These are phyloP conservation scores for Anthopleura xanthogrammica DNA, from an alignment of 92 coral and sea anemone genomes.

Conservation along the genomic window DNA sequence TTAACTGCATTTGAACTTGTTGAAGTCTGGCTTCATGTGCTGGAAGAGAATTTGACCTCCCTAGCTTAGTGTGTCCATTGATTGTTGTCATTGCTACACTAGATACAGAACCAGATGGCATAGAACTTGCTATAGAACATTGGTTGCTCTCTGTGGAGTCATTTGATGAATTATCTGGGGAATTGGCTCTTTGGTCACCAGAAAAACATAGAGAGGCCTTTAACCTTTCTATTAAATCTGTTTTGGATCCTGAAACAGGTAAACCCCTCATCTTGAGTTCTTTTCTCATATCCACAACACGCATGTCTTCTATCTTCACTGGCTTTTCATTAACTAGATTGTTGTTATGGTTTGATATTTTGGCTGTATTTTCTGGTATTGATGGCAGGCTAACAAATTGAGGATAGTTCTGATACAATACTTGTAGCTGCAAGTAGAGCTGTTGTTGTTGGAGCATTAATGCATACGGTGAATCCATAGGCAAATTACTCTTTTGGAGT, in stretches of 20 bases:
- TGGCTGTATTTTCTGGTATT: conserved; percentile 71
- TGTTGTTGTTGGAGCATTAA: conserved; percentile 94
- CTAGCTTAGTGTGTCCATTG: conserved; percentile 28
- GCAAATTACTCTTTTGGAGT: conserved; percentile 73
- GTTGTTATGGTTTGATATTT: conserved; percentile 50
- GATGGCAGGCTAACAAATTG: conserved; percentile 80
- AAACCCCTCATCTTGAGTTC: conserved; percentile 90
- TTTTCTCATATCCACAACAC: conserved; percentile 95
- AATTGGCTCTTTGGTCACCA: conserved; percentile 20
- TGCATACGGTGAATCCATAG: conserved; percentile 95
- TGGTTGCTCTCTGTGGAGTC: conserved; percentile 24
- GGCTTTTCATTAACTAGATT: conserved; percentile 68
- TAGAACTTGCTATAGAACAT: conserved; percentile 7
- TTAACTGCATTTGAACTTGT: conserved; percentile 74
- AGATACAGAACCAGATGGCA: background rate
- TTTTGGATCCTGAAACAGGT: conserved; percentile 97
- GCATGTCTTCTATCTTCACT: conserved; percentile 93
- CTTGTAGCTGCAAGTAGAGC: conserved; percentile 90
- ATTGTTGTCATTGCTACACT: background rate
- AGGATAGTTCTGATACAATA: conserved; percentile 92
- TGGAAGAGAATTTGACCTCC: conserved; percentile 71
- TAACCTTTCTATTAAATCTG: conserved; percentile 87
- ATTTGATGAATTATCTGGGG: conserved; percentile 28
- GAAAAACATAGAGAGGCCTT: conserved; percentile 29
- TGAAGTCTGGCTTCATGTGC: conserved; percentile 57